These are phyloP conservation scores for Epizoanthus stellaris DNA, from an alignment of 92 coral and sea anemone genomes.

Conservation along the genomic window DNA sequence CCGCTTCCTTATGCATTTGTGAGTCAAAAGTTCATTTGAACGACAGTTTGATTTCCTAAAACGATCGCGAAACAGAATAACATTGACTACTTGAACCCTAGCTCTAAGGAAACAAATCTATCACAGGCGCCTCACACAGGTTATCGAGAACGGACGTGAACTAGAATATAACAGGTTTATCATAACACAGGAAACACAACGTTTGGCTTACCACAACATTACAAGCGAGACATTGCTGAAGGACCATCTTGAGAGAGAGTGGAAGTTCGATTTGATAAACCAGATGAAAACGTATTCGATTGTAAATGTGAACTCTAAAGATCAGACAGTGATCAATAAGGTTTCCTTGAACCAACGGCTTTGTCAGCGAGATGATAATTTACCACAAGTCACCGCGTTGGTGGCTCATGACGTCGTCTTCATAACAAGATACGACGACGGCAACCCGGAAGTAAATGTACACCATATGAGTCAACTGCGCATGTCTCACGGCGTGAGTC, in stretches of 20 bases:
- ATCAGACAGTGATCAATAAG: background rate
- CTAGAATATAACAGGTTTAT: background rate
- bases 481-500: too few relatives aligned
- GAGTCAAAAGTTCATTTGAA: too few relatives aligned
- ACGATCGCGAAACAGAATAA: too few relatives aligned
- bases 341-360: too few relatives aligned
- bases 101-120: too few relatives aligned
- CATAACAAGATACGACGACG: background rate
- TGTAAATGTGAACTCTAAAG: background rate
- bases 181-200: background rate
- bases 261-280: background rate
- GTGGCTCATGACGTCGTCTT: conserved; percentile 10
- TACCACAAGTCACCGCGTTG: conserved; percentile 16
- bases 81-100: too few relatives aligned
- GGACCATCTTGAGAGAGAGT: background rate
- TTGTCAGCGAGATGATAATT: background rate
- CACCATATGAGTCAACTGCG: too few relatives aligned
- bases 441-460: too few relatives aligned
- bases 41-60: too few relatives aligned
- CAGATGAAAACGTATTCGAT: background rate
- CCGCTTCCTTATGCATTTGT: too few relatives aligned
- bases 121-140: too few relatives aligned
- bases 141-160: background rate
- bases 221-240: conserved; percentile 7
- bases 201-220: background rate